phyloP scores from a whole-genome alignment of 2,113 vertebrate species.

The Carollia perspicillata region DNA sequence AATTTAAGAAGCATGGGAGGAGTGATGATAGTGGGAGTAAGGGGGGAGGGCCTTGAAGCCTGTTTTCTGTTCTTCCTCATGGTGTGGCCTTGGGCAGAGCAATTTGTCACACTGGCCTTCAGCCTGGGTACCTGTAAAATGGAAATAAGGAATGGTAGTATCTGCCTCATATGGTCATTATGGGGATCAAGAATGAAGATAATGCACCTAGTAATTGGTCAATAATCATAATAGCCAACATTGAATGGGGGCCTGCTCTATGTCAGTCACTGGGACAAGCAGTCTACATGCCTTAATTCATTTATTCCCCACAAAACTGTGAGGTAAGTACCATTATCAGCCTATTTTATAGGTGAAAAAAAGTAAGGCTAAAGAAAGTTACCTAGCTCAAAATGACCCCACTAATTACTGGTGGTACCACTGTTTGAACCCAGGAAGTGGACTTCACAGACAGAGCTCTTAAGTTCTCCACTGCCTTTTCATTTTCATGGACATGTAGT shows the following conservation, averaged over 20 bases:
- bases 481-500: background rate
- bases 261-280: background rate
- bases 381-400: background rate
- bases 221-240: background rate
- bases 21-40: background rate
- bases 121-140: background rate
- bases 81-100: background rate
- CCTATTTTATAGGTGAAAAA: background rate
- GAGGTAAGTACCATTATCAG: background rate
- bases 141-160: background rate
- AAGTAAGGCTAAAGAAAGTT: background rate
- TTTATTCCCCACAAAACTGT: background rate
- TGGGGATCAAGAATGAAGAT: background rate
- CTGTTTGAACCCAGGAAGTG: background rate
- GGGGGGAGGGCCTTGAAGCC: background rate
- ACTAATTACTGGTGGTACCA: background rate
- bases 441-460: background rate
- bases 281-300: background rate
- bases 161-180: background rate
- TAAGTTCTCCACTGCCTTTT: background rate
- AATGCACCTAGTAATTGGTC: background rate
- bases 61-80: conserved; percentile 4
- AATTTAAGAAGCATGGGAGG: background rate
- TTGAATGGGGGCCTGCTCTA: background rate
- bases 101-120: background rate